Base-by-base conservation (phyloP, 2,888 invertebrate genomes). In the Euproctis similis region DNA sequence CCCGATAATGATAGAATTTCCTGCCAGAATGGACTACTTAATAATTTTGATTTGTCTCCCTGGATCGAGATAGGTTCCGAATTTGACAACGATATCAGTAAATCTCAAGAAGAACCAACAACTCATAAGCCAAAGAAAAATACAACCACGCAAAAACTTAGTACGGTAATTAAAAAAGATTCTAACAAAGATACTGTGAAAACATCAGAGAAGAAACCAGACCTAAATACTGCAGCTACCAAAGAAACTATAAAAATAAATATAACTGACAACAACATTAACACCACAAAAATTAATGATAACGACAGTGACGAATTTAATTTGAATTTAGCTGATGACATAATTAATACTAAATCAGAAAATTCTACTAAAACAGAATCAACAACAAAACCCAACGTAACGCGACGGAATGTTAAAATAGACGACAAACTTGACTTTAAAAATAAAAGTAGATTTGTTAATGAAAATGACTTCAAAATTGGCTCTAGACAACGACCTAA, bases 351-450 rank as follows among this genome's bases (percentile, higher is more conserved):
- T 11, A 46, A 34, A 31, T 31, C 38, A 16, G 30, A 22, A 13
- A 37, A 37, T 26, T 26, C 36, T 24, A 28, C 40, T 16, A 29
- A 31, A 34, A 5, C 20, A 2, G 14, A 38, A 8, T 14, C 25
- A 4, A 43, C 46, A 12, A 40, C 45, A 14, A 65, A 57, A 49
- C 42, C 40, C 24, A 55, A 59, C 29, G 46, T 42, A 26, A 68
- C 65, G 12, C 36, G 31, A 46, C 51, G 33, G 3, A 38, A 43
- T 27, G 43, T 62, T 48, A 62, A 63, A 36, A 81, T 88, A 24
- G 87, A 86, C 46, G 88, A 88, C 61, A 89, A 89, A 84, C 76
- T 89, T 30, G 88, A 88, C 75, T 76, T 88, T 52, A 80, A 66
- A 53, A 77, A 82, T 36, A 84, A 84, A 60, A 78, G 62, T 35